Conservation (phyloP, 2,113 vertebrate genomes). For the Epinephelus lanceolatus region DNA sequence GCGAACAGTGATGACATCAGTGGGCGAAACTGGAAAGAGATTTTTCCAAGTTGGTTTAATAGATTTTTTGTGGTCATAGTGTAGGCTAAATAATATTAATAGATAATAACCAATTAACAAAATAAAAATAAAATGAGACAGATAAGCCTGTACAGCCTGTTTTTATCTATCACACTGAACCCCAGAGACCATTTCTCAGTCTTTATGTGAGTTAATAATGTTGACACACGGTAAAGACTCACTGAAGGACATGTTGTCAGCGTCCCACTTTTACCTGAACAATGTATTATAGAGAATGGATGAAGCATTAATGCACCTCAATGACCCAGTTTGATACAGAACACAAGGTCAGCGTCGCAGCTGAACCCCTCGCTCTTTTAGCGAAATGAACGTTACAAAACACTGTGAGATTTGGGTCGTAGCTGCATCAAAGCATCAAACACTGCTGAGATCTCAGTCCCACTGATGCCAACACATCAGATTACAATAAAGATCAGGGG, state of each 20-base stretch:
- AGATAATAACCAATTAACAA: no score
- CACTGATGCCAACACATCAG: background rate
- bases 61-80: no score
- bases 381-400: constrained; percentile 51
- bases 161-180: no score
- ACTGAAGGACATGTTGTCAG: background rate
- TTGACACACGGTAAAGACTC: background rate
- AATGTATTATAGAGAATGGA: background rate
- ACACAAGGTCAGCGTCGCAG: background rate
- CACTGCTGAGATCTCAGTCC: background rate
- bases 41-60: no score
- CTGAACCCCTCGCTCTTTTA: constrained; percentile 16
- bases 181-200: no score
- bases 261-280: constrained; percentile 19
- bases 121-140: no score
- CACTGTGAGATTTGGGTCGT: constrained; percentile 40
- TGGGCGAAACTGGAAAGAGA: no score
- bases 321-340: constrained; percentile 28
- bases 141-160: no score
- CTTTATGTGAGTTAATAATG: no score
- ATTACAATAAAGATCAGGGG: background rate
- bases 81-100: no score
- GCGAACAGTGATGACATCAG: no score
- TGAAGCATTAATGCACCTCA: background rate
- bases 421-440: background rate